Conservation (phyloP, 2,888 invertebrate species). For the Drosophila quinaria region DNA sequence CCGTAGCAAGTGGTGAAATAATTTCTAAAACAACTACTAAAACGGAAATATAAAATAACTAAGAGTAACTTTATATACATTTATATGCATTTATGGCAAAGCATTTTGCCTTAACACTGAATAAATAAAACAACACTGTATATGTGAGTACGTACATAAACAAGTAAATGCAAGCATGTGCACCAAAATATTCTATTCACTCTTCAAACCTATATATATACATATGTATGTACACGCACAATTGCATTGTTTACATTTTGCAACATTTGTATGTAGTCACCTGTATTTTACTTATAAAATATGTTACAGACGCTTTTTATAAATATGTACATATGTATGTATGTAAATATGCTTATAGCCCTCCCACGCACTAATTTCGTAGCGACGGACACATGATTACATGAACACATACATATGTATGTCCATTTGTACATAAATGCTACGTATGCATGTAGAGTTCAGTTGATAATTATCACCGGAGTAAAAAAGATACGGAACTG, state of each 20-base stretch:
- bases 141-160: background rate
- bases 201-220: background rate
- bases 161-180: background rate
- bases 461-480: background rate
- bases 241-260: background rate
- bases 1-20: conserved; percentile 13
- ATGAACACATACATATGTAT: too few relatives aligned
- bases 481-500: conserved; percentile 3
- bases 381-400: background rate
- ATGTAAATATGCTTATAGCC: background rate
- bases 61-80: background rate
- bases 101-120: background rate
- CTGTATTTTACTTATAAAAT: background rate
- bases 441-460: background rate
- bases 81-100: background rate
- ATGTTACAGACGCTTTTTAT: background rate
- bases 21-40: background rate
- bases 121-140: conserved; percentile 8
- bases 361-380: background rate
- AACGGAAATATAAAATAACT: background rate
- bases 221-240: background rate
- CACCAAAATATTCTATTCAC: background rate
- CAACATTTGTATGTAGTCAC: background rate
- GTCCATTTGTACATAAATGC: background rate
- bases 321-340: background rate